phyloP scores from a whole-genome alignment of 2,113 vertebrate species.

The Chrysemys picta region DNA sequence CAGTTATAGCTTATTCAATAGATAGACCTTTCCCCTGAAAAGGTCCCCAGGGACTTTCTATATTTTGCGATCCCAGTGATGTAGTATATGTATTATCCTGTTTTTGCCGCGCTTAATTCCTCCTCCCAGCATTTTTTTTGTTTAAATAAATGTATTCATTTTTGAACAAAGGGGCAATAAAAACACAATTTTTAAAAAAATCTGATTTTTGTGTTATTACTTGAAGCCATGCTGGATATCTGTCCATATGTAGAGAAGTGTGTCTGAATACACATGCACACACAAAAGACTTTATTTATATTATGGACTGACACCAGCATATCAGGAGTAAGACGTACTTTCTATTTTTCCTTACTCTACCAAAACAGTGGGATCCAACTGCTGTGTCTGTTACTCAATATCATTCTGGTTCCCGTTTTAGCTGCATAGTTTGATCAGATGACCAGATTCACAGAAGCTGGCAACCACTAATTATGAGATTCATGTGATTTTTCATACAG shows the following conservation, averaged over 20 bases:
- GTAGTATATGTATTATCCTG: not conserved
- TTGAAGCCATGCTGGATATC: not conserved
- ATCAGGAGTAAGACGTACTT: not conserved
- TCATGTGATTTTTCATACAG: not conserved
- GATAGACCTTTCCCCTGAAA: not conserved
- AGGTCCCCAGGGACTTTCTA: not conserved
- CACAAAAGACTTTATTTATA: not conserved
- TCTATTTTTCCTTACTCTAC: not conserved
- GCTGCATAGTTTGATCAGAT: constrained; percentile 16
- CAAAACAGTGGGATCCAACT: not conserved
- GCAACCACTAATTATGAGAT: not conserved
- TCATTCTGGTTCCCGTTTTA: not conserved
- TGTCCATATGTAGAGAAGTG: not conserved
- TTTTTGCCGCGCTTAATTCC: not conserved
- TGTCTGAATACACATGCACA: not conserved
- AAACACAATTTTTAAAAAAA: rapidly evolving
- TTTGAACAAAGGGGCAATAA: not conserved
- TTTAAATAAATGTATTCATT: not conserved
- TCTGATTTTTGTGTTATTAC: not conserved
- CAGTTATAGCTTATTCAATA: not conserved
- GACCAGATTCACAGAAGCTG: constrained; percentile 3
- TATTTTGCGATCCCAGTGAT: not conserved
- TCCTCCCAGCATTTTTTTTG: not conserved
- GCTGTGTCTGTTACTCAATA: not conserved
- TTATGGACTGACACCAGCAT: not conserved